Evolutionary conservation across 1,140 invertebrate genomes (phyloP).

Genomic region (Panagrolaimus sp.): DNA sequence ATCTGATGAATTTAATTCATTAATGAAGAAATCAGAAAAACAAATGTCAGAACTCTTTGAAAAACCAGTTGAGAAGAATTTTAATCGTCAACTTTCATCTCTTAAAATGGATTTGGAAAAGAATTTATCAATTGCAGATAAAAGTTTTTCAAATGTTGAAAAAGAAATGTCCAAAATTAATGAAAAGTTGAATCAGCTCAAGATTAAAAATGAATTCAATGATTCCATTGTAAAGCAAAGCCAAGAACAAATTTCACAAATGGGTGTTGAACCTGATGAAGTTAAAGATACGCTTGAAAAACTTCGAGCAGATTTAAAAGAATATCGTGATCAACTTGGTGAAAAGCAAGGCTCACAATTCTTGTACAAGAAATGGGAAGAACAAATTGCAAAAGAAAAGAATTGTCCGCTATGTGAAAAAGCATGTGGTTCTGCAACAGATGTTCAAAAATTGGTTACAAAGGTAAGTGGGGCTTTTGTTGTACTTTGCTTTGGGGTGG

Average conservation of each 20-base stretch:
- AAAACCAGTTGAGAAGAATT: no score
- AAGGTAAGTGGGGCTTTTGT: background rate
- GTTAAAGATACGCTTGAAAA: slow-evolving; percentile 17
- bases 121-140: no score
- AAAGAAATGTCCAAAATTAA: no score
- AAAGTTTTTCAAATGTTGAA: no score
- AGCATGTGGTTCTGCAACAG: background rate
- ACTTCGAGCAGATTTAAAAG: slow-evolving; percentile 16
- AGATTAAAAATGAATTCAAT: no score
- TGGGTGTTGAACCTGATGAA: slow-evolving; percentile 19
- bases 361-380: slow-evolving; percentile 30
- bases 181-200: no score
- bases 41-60: no score
- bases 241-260: background rate
- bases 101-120: no score
- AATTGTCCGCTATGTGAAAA: slow-evolving; percentile 33
- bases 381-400: slow-evolving; percentile 15
- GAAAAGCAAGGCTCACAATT: slow-evolving; percentile 22
- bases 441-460: slow-evolving; percentile 13
- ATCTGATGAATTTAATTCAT: no score
- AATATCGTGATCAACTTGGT: slow-evolving; percentile 21
- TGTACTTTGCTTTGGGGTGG: no score
- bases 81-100: no score
- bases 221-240: background rate
- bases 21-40: no score